phyloP scores from a whole-genome alignment of 2,797 vertebrate species.

The Calcarius lapponicus region DNA sequence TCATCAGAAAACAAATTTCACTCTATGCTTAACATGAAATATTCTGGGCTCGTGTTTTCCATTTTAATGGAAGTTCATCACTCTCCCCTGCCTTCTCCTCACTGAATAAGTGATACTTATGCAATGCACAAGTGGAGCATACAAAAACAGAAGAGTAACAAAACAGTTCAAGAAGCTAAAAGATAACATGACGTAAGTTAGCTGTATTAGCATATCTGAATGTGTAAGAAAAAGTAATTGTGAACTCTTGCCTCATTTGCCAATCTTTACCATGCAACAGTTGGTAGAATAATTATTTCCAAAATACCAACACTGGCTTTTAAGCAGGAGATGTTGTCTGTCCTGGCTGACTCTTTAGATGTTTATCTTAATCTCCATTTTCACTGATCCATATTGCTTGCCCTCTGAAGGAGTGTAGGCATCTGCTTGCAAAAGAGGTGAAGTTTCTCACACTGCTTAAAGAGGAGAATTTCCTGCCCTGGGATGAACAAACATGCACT shows the following conservation, averaged over 20 bases:
- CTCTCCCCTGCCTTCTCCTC: background rate
- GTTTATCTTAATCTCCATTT: background rate
- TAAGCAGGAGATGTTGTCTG: background rate
- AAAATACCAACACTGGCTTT: background rate
- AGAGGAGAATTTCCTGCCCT: background rate
- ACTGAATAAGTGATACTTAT: background rate
- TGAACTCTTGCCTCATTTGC: background rate
- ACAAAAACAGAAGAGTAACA: background rate
- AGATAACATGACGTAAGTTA: background rate
- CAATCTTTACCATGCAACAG: background rate
- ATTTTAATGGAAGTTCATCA: slow-evolving; percentile 42
- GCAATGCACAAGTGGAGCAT: background rate
- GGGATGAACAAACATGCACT: background rate
- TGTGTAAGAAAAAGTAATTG: background rate
- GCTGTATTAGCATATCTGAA: background rate
- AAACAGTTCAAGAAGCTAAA: background rate
- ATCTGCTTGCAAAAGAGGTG: background rate
- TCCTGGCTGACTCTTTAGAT: background rate
- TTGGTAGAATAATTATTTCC: background rate
- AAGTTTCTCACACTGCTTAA: background rate
- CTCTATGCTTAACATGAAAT: background rate
- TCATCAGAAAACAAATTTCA: slow-evolving; percentile 48
- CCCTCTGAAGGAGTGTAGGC: background rate
- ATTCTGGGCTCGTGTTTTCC: background rate
- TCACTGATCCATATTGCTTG: background rate